phyloP scores from a whole-genome alignment of 2,888 invertebrate genomes.

The Adela reaumurella region DNA sequence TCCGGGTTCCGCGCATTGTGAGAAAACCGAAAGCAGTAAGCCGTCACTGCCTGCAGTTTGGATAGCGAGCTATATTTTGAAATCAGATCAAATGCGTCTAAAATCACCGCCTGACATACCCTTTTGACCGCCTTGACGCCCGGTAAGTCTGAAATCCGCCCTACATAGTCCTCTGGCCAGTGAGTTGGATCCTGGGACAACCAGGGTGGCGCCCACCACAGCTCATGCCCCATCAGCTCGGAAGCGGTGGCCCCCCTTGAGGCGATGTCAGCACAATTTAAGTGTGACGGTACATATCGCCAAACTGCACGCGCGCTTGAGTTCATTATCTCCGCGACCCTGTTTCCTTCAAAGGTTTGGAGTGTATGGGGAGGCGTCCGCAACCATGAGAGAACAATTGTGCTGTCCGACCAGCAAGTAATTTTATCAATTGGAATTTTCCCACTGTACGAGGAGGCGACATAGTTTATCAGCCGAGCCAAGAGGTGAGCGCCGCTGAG shows the following conservation, averaged over 20 bases:
- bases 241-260: background rate
- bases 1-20: background rate
- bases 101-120: too few species aligned
- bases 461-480: background rate
- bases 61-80: background rate
- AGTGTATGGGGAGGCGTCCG: background rate
- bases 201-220: background rate
- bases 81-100: background rate
- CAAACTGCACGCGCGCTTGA: background rate
- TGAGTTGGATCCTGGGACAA: background rate
- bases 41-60: background rate
- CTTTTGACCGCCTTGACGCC: too few species aligned
- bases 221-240: background rate
- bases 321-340: background rate
- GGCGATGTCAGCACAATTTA: background rate
- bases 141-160: too few species aligned
- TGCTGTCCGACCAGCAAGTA: background rate
- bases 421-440: background rate
- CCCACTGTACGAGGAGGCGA: background rate
- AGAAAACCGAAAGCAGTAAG: background rate
- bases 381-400: background rate
- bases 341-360: slow-evolving; percentile 1
- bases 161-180: background rate
- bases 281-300: background rate
- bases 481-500: background rate